A percentile compares a stretch with the other conserved stretches of the same genome.
Evolutionary conservation across 2,888 invertebrate genomes (phyloP).

Genomic region (Sialis fuliginosa): DNA sequence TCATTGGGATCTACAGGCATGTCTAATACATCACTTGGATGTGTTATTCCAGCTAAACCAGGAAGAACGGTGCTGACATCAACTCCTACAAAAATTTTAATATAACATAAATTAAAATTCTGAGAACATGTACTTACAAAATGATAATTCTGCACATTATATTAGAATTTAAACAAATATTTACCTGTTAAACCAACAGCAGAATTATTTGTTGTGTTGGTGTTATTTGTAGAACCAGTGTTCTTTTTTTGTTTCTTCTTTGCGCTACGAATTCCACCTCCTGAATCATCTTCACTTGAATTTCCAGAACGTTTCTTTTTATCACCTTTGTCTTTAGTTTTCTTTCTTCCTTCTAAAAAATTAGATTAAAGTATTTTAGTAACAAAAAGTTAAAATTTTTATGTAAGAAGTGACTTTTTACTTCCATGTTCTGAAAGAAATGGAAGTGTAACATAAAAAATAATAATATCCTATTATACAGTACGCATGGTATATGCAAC

Average conservation of each 20-base stretch:
- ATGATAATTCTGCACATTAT: neutral
- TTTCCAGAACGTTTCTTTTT: constrained; percentile 36
- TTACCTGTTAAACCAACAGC: constrained; percentile 19
- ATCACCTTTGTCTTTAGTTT: constrained; percentile 43
- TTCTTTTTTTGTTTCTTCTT: constrained; percentile 42
- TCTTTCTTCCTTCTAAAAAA: constrained; percentile 45
- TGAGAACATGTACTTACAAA: neutral
- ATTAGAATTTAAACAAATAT: neutral
- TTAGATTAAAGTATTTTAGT: constrained; percentile 4
- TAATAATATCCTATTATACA: constrained; percentile 1
- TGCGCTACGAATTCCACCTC: constrained; percentile 21
- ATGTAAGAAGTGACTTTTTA: neutral
- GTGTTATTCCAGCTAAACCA: constrained; percentile 43
- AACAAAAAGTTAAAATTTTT: neutral
- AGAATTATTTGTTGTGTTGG: constrained; percentile 12
- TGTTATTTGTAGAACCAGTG: constrained; percentile 18
- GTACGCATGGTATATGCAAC: no score
- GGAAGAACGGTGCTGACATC: constrained; percentile 26
- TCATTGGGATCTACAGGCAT: constrained; percentile 96
- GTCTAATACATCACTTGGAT: constrained; percentile 77
- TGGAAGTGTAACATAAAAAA: neutral
- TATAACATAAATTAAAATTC: neutral
- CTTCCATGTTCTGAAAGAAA: no score
- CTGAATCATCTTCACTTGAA: constrained; percentile 30
- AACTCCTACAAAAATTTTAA: constrained; percentile 12